phyloP scores from a whole-genome alignment of 2,797 vertebrate genomes.

The Phoebastria nigripes region DNA sequence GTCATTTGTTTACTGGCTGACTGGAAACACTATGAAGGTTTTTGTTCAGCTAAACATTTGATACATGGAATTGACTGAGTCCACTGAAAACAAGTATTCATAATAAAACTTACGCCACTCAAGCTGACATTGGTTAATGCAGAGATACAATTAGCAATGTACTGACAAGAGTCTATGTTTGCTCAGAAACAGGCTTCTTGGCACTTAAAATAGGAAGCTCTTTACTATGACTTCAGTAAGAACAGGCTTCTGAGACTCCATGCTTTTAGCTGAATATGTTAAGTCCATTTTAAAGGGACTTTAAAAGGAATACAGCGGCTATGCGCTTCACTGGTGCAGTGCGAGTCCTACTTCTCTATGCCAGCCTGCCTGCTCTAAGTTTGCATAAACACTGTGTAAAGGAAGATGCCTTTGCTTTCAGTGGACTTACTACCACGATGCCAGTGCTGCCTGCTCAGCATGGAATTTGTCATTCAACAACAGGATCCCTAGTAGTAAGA shows the following conservation, averaged over 20 bases:
- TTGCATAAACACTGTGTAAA: neutral
- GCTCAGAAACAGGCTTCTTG: neutral
- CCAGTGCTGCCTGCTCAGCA: neutral
- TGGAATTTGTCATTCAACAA: neutral
- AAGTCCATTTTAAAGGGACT: neutral
- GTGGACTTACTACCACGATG: neutral
- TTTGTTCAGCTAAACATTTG: neutral
- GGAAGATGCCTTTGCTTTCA: neutral
- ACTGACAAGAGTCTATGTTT: neutral
- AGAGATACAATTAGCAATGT: neutral
- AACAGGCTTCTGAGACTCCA: neutral
- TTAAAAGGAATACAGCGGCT: neutral
- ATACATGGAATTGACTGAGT: neutral
- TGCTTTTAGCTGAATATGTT: neutral
- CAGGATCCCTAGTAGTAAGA: neutral
- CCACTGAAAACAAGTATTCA: neutral
- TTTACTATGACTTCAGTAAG: neutral
- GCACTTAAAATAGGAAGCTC: neutral
- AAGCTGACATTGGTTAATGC: neutral
- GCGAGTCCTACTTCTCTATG: neutral
- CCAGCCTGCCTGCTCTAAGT: neutral
- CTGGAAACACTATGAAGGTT: neutral
- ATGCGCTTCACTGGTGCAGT: fast-evolving
- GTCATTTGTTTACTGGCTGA: neutral
- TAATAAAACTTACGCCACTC: neutral